Evolutionary conservation across 2,888 invertebrate species (phyloP).

Genomic region (Pterobdella sp.): DNA sequence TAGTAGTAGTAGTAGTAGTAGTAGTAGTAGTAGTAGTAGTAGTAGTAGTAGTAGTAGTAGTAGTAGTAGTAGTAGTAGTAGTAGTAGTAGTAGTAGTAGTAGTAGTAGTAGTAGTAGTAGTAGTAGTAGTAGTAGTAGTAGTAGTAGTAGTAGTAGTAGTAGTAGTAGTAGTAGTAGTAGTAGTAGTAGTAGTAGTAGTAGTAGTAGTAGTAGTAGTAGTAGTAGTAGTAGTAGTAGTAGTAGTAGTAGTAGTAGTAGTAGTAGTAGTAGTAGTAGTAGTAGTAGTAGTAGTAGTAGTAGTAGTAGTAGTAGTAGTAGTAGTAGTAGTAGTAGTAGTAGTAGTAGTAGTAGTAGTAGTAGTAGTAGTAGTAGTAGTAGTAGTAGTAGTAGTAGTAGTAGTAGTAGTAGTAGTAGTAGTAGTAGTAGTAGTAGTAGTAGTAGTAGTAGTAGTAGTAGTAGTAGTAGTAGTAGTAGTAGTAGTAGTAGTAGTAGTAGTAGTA

Average conservation of each 20-base stretch:
- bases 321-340: constrained; percentile 11
- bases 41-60: too few species aligned
- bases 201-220: background rate
- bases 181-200: too few species aligned
- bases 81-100: too few species aligned
- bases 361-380: constrained; percentile 11
- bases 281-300: too few species aligned
- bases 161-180: too few species aligned
- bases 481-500: constrained; percentile 11
- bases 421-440: constrained; percentile 11
- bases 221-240: background rate
- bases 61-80: too few species aligned
- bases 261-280: constrained; percentile 11
- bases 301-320: constrained; percentile 4
- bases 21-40: too few species aligned
- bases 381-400: constrained; percentile 11
- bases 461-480: constrained; percentile 11
- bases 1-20: too few species aligned
- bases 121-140: too few species aligned
- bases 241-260: background rate
- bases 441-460: constrained; percentile 11
- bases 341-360: constrained; percentile 11
- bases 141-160: too few species aligned
- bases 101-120: too few species aligned
- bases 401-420: constrained; percentile 11